Percentiles rank a stretch among this genome's conserved stretches.
These are phyloP conservation scores for Cyclina sinensis DNA, from an alignment of 1,140 invertebrate genomes.

Conservation along the genomic window DNA sequence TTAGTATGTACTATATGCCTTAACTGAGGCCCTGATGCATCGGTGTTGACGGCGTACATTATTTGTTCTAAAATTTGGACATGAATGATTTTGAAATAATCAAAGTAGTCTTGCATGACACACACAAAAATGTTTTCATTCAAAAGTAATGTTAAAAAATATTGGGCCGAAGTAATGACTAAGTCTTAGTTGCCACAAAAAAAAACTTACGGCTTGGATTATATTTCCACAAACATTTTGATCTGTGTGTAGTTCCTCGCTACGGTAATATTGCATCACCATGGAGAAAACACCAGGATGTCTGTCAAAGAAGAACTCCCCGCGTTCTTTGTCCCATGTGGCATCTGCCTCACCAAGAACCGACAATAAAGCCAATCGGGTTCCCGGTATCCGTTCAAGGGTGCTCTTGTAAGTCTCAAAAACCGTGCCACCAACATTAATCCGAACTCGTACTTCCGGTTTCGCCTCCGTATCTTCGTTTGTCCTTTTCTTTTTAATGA, in stretches of 20 bases:
- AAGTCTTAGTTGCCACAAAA: too few species aligned
- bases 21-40: too few species aligned
- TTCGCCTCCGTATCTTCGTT: constrained; percentile 26
- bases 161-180: too few species aligned
- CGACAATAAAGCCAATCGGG: constrained; percentile 77
- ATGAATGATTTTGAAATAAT: too few species aligned
- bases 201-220: constrained; percentile 93
- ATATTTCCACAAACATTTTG: constrained; percentile 99
- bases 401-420: constrained; percentile 77
- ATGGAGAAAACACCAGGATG: constrained; percentile 82
- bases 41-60: too few species aligned
- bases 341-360: constrained; percentile 76
- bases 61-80: too few species aligned
- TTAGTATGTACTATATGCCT: too few species aligned
- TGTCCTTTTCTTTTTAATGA: constrained; percentile 63
- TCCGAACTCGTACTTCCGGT: constrained; percentile 70
- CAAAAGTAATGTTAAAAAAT: too few species aligned
- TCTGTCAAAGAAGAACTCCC: constrained; percentile 84
- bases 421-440: constrained; percentile 78
- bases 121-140: too few species aligned
- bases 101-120: too few species aligned
- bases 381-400: constrained; percentile 69
- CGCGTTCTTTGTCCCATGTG: constrained; percentile 76
- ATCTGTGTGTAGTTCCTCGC: constrained; percentile 92
- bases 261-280: constrained; percentile 83